Evolutionary conservation across 2,113 vertebrate species (phyloP).

Genomic region (Penelope pileata): DNA sequence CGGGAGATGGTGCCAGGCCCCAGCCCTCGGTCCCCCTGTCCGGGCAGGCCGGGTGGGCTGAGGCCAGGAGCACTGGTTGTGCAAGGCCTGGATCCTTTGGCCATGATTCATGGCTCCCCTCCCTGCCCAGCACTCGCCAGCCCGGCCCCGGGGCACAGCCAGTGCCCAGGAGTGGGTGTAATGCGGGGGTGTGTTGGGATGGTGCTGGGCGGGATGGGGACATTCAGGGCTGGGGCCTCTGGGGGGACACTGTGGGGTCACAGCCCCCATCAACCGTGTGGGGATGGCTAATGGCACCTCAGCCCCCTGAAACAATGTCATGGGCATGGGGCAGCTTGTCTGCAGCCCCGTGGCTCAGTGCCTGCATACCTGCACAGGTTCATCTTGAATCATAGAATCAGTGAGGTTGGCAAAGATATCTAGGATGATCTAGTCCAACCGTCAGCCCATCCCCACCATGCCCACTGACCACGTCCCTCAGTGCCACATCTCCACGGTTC

Average conservation of each 20-base stretch:
- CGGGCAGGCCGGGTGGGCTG: neutral
- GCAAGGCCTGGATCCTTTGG: neutral
- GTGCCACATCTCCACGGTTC: neutral
- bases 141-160: neutral
- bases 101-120: conserved; percentile 19
- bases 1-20: neutral
- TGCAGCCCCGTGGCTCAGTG: neutral
- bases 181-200: neutral
- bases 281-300: too few relatives aligned
- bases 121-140: neutral
- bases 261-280: neutral
- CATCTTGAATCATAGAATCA: neutral
- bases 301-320: too few relatives aligned
- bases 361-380: neutral
- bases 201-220: neutral
- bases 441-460: neutral
- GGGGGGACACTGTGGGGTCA: neutral
- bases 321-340: neutral
- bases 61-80: neutral
- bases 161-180: conserved; percentile 11
- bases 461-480: neutral
- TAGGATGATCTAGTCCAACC: neutral
- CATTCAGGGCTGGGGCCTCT: neutral
- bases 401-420: neutral
- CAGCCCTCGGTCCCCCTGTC: neutral